phyloP scores from a whole-genome alignment of 2,888 invertebrate species.

The Sylvicola fuscatus region DNA sequence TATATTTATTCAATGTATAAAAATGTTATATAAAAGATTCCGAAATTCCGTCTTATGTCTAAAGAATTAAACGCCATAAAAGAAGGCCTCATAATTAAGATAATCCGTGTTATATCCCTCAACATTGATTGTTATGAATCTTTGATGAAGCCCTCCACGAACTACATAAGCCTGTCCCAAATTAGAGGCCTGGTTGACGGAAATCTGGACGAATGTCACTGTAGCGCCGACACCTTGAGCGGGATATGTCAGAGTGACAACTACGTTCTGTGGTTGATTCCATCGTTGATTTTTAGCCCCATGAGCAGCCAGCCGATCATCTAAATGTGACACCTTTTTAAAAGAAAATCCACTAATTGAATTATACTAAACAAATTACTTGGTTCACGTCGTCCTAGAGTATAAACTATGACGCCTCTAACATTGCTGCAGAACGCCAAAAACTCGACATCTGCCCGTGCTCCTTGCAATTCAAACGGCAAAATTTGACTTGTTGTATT shows the following conservation, averaged over 20 bases:
- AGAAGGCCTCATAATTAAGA: slow-evolving; percentile 5
- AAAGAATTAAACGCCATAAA: slow-evolving; percentile 7
- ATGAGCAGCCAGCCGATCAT: slow-evolving; percentile 7
- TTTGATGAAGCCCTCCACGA: slow-evolving; percentile 7
- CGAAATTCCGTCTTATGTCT: too few relatives aligned
- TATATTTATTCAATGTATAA: too few relatives aligned
- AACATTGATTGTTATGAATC: slow-evolving; percentile 6
- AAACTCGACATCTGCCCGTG: too few relatives aligned
- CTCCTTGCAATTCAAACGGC: too few relatives aligned
- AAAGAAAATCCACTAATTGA: too few relatives aligned
- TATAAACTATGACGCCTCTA: neutral
- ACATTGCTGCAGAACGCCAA: neutral
- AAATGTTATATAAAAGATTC: too few relatives aligned
- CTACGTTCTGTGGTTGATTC: slow-evolving; percentile 7
- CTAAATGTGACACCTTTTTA: neutral
- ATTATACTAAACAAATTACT: neutral
- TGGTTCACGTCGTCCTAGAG: neutral
- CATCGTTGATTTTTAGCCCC: slow-evolving; percentile 7
- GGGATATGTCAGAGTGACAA: slow-evolving; percentile 8
- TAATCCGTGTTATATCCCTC: slow-evolving; percentile 7
- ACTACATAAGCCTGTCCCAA: slow-evolving; percentile 8
- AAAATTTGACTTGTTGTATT: too few relatives aligned
- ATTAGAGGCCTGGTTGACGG: slow-evolving; percentile 7
- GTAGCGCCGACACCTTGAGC: slow-evolving; percentile 6
- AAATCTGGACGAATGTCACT: slow-evolving; percentile 7